These are phyloP conservation scores for Alcis repandata DNA, from an alignment of 2,888 invertebrate genomes.

Conservation along the genomic window DNA sequence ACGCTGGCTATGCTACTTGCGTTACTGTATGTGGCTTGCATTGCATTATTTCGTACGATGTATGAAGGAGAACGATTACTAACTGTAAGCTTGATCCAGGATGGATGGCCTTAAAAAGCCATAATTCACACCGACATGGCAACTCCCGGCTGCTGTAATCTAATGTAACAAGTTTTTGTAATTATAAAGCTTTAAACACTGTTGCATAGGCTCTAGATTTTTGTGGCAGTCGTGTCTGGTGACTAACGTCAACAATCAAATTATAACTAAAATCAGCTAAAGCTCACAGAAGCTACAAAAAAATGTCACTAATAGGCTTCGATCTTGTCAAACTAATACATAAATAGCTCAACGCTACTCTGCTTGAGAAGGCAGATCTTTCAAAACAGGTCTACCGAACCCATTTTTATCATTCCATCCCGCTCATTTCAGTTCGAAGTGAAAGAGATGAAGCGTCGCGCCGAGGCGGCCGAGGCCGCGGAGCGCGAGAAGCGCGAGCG, in stretches of 20 bases:
- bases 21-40: slow-evolving; percentile 23
- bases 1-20: slow-evolving; percentile 54
- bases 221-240: not conserved
- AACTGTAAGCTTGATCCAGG: not conserved
- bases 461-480: slow-evolving; percentile 94
- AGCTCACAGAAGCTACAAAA: not conserved
- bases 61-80: not conserved
- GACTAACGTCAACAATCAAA: not conserved
- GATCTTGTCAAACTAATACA: slow-evolving; percentile 5
- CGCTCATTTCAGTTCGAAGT: slow-evolving; percentile 93
- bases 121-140: too few species aligned
- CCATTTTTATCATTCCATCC: not conserved
- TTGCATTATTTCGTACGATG: slow-evolving; percentile 19
- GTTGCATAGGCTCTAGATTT: not conserved
- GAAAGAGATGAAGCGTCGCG: slow-evolving; percentile 96
- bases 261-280: not conserved
- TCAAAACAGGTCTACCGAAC: not conserved
- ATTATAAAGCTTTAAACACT: too few species aligned
- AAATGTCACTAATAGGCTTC: slow-evolving; percentile 7
- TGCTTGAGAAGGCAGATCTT: not conserved
- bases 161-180: too few species aligned
- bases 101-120: too few species aligned
- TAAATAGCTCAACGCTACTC: slow-evolving; percentile 5
- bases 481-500: slow-evolving; percentile 90
- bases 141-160: too few species aligned